Base-by-base conservation (phyloP, 2,888 invertebrate species). In the Craniophora ligustri region DNA sequence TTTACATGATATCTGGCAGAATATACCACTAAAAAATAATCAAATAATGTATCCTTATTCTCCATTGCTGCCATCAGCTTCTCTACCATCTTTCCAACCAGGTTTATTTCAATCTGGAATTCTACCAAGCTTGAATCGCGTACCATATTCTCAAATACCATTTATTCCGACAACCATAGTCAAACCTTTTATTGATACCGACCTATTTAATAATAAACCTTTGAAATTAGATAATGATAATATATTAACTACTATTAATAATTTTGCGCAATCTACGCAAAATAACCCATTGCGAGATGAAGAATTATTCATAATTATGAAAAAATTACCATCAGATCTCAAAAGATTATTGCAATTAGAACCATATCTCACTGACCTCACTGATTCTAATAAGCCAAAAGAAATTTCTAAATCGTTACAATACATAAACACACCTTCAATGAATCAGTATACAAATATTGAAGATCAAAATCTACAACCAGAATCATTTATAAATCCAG, bases 101-200 rank as follows among this genome's bases (percentile, higher is more conserved):
- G 26, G n/a, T 13, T 4, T 28, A 1, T 21, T 47, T 0, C 15
- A 45, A 39, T 56, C 46, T 41, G 46, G 34, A 3, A 30, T 34
- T 13, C 54, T 1, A 18, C n/a, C 16, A 5, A 30, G 8, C 6
- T 11, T 35, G 13, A 23, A 3, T 18, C 3, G 1, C 50, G 7
- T 0, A 14, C 8, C 23, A 2, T 13, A 6, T 34, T 0, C 13
- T 0, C 6, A 42, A 1, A 0, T 3, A 5, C 23, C 23, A 10
- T 10, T 10, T 3, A 23, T 1, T 23, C 23, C 23, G 2, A 23
- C 23, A 23, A 10, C 23, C 23, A 23, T 3, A 10, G 26, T n/a
- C 1, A 26, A n/a, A 26, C 26, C 26, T n/a, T 1, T 4, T n/a
- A n/a, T 26, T 26, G 5, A n/a, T 26, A 26, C 26, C 1, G 4